These are phyloP conservation scores for Sycophaga agraensis DNA, from an alignment of 1,140 invertebrate genomes.

Conservation along the genomic window DNA sequence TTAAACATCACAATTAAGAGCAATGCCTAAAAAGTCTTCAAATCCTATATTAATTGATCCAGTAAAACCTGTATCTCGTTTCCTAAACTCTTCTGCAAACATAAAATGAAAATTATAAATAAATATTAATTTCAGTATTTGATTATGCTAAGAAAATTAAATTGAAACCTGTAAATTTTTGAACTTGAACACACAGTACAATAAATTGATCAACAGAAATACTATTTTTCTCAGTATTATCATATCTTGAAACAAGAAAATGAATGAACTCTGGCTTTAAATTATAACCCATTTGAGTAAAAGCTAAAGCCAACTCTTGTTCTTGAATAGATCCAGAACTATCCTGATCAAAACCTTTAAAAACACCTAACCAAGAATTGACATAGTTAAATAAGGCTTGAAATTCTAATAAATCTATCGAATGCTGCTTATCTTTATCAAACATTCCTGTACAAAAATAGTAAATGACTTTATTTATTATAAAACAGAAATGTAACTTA, in stretches of 20 bases:
- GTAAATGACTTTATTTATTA: not conserved
- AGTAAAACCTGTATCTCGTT: conserved; percentile 71
- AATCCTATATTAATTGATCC: conserved; percentile 79
- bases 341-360: conserved; percentile 80
- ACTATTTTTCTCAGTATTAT: conserved; percentile 62
- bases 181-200: conserved; percentile 82
- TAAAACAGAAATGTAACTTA: conserved; percentile 10
- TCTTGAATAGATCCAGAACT: conserved; percentile 82
- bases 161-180: conserved; percentile 69
- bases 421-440: conserved; percentile 80
- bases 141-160: conserved; percentile 12
- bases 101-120: not conserved
- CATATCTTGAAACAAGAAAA: conserved; percentile 71
- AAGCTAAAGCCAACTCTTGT: conserved; percentile 73
- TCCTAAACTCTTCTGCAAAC: conserved; percentile 73
- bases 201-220: conserved; percentile 88
- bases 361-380: conserved; percentile 82
- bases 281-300: conserved; percentile 86
- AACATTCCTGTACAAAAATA: conserved; percentile 72
- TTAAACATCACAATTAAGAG: conserved; percentile 70
- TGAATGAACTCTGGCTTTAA: conserved; percentile 77
- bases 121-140: not conserved
- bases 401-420: conserved; percentile 86
- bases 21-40: conserved; percentile 81
- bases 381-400: conserved; percentile 86